These are phyloP conservation scores for Hetaerina titia DNA, from an alignment of 2,888 invertebrate genomes.

Conservation along the genomic window DNA sequence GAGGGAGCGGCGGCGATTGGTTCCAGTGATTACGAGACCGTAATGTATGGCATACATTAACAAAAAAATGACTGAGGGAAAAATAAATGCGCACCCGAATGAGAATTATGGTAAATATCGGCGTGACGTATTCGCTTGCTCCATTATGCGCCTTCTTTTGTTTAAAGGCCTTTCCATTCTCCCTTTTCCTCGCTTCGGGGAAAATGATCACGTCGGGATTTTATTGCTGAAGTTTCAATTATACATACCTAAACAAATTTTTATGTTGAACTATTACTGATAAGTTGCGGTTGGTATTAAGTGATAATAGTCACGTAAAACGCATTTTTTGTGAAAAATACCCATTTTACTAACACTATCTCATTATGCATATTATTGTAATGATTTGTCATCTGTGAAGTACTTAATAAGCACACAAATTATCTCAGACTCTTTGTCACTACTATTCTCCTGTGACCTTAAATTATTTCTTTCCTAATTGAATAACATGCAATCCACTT, in stretches of 20 bases:
- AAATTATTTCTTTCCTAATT: no score
- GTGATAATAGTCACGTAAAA: no score
- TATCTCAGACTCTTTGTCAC: no score
- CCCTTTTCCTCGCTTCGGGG: not conserved
- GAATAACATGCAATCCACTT: no score
- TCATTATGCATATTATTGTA: no score
- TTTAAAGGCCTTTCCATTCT: not conserved
- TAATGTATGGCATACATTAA: conserved; percentile 65
- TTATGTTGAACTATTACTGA: not conserved
- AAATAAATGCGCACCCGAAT: conserved; percentile 62
- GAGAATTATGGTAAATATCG: conserved; percentile 55
- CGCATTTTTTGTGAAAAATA: no score
- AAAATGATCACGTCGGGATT: not conserved
- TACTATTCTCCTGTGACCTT: no score
- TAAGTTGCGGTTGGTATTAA: not conserved
- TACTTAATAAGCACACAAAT: no score
- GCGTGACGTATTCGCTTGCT: conserved; percentile 20
- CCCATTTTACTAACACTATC: no score
- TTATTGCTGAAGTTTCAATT: not conserved
- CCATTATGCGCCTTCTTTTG: not conserved
- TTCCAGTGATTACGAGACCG: conserved; percentile 51
- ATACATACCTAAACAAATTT: not conserved
- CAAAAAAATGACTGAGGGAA: conserved; percentile 48
- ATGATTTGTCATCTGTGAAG: no score
- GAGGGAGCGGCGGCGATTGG: conserved; percentile 35